A percentile compares a stretch with the other conserved stretches of the same genome.
Evolutionary conservation across 2,888 invertebrate species (phyloP).

Genomic region (Monopis laevigella): DNA sequence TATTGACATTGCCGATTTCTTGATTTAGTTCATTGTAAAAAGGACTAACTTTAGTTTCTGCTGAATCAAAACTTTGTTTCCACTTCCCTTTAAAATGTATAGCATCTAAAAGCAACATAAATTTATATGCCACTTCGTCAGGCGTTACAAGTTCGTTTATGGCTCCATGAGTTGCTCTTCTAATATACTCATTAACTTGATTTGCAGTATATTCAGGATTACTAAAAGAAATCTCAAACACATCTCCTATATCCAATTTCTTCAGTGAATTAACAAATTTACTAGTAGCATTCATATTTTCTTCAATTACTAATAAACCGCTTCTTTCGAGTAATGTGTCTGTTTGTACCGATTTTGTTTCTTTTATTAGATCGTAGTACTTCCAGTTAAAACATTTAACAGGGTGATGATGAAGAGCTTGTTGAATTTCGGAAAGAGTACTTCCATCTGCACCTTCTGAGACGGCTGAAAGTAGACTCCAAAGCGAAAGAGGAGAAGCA

Average conservation of each 20-base stretch:
- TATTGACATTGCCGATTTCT: constrained; percentile 37
- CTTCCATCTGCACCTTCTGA: constrained; percentile 38
- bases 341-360: constrained; percentile 22
- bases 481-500: constrained; percentile 37
- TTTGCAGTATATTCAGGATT: constrained; percentile 28
- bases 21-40: constrained; percentile 33
- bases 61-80: constrained; percentile 31
- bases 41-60: constrained; percentile 31
- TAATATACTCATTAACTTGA: constrained; percentile 39
- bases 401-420: constrained; percentile 31
- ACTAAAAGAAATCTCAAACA: constrained; percentile 30
- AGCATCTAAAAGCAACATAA: constrained; percentile 39
- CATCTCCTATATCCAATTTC: constrained; percentile 27
- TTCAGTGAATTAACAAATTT: constrained; percentile 26
- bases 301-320: constrained; percentile 36
- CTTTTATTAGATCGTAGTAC: constrained; percentile 33
- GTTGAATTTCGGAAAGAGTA: constrained; percentile 33
- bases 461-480: constrained; percentile 38
- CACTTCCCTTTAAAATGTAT: constrained; percentile 48
- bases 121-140: constrained; percentile 31
- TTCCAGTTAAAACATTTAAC: constrained; percentile 41
- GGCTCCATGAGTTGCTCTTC: constrained; percentile 33
- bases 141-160: constrained; percentile 41
- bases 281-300: constrained; percentile 25
- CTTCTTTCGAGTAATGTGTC: constrained; percentile 34